Evolutionary conservation across 2,797 vertebrate species (phyloP).

Genomic region (Phyllotis vaccarum): DNA sequence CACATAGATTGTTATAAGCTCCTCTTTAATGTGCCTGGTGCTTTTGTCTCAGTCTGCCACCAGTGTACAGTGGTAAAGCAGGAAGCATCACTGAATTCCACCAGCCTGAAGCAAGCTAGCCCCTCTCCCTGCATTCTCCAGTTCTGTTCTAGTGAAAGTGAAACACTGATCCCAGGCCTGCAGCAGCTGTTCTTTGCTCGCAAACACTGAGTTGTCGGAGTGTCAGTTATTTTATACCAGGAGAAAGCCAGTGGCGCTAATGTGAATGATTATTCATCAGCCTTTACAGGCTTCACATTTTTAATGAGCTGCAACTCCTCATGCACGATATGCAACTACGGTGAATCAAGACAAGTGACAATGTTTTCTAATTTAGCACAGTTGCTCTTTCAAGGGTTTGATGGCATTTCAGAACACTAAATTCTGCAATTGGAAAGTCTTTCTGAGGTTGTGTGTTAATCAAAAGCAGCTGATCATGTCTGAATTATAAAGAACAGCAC

Average conservation of each 20-base stretch:
- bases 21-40: not conserved
- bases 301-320: conserved; percentile 60
- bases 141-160: conserved; percentile 21
- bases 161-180: conserved; percentile 48
- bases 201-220: conserved; percentile 58
- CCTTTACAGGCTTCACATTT: conserved; percentile 61
- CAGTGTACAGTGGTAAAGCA: conserved; percentile 30
- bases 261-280: conserved; percentile 66
- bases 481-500: conserved; percentile 25
- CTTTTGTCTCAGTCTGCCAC: conserved; percentile 50
- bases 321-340: conserved; percentile 1
- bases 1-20: not conserved
- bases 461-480: conserved; percentile 65
- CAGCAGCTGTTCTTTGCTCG: conserved; percentile 58
- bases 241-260: conserved; percentile 67
- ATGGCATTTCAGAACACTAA: conserved; percentile 54
- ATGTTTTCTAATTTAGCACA: conserved; percentile 56
- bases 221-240: conserved; percentile 63
- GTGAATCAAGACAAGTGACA: conserved; percentile 45
- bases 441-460: conserved; percentile 60
- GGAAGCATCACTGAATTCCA: conserved; percentile 27
- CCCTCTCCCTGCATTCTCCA: not conserved
- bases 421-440: conserved; percentile 48
- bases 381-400: conserved; percentile 58
- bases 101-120: not conserved